A percentile compares a stretch with the other conserved stretches of the same genome.
These are phyloP conservation scores for Theonella swinhoei DNA, from an alignment of 37 sponge, comb jelly and placozoan genomes.

Conservation along the genomic window DNA sequence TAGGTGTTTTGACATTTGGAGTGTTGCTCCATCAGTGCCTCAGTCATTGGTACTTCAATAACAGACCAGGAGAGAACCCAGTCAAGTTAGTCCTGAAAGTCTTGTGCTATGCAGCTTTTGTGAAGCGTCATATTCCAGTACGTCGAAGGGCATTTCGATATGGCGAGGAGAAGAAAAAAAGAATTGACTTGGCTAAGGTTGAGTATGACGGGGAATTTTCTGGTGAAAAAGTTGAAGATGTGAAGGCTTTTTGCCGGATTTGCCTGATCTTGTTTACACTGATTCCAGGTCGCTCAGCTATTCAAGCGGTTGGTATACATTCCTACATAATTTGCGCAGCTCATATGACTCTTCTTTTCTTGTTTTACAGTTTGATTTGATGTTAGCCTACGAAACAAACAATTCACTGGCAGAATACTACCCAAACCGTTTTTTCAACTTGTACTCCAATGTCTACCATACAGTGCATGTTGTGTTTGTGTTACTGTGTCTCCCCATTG, in stretches of 20 bases:
- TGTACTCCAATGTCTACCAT: neutral
- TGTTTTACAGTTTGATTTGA: neutral
- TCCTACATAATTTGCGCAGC: too few species aligned
- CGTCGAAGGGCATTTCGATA: slow-evolving; percentile 36
- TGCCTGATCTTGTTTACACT: slow-evolving; percentile 28
- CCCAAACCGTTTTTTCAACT: too few species aligned
- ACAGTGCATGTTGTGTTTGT: neutral
- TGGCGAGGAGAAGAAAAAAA: slow-evolving; percentile 12
- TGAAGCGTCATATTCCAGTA: slow-evolving; percentile 1
- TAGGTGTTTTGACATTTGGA: neutral
- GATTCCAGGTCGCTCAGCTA: neutral
- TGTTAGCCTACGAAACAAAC: neutral
- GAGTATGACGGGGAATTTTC: slow-evolving; percentile 49
- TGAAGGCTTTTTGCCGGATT: slow-evolving; percentile 45
- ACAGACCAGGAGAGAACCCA: too few species aligned
- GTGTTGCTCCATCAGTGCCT: neutral
- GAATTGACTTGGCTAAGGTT: slow-evolving; percentile 16
- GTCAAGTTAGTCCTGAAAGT: too few species aligned
- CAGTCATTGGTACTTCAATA: too few species aligned
- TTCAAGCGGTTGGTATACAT: too few species aligned
- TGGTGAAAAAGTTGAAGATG: slow-evolving; percentile 53
- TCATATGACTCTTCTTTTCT: neutral
- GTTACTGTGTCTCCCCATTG: slow-evolving; percentile 1
- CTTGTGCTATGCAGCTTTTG: too few species aligned
- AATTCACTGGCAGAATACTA: neutral